Base-by-base conservation (phyloP, 2,888 invertebrate species). In the Sceliomorpha sp. region DNA sequence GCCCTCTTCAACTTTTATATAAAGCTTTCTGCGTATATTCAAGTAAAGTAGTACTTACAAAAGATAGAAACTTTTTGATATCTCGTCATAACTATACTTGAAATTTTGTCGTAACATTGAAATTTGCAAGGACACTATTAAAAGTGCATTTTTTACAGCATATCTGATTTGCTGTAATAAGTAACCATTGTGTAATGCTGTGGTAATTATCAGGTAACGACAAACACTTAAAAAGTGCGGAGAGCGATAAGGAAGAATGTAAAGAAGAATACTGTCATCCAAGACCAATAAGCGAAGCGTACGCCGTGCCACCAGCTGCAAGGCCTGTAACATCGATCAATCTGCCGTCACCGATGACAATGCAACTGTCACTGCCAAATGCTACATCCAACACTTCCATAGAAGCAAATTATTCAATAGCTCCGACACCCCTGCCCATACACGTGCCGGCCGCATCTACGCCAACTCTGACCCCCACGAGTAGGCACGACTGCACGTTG, bases 301-400 rank as follows among this genome's bases (percentile, higher is more conserved):
- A 90, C 70, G 85, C 88, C 48, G 88, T 92, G 45, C 88, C 89
- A 6, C 89, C 89, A n/a, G 89, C 90, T 59, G 89, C 89, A 10
- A 87, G 89, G 45, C 89, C 89, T 17, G 84, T 90, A 87, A 89
- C 39, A 70, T 73, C 55, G 72, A 76, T 72, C 77, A 74, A 36
- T 76, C 68, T 68, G 20, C 3, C 20, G 20, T n/a, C n/a, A 62
- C 68, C 26, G 13, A 20, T 78, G 13, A 73, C 80, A 6, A 73
- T 76, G 6, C 72, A 74, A 14, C 72, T 77, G 15, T 53, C 76
- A 13, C 20, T 47, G 55, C 72, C 31, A 40, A 79, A 42, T 48
- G 45, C 62, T 50, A 73, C 66, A 32, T 60, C 63, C 42, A 67
- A 53, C 55, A 75, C 44, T 44, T 66, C 72, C 34, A 70, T 78